Evolutionary conservation across 2,888 invertebrate genomes (phyloP).

Genomic region (Aleiodes testaceus): DNA sequence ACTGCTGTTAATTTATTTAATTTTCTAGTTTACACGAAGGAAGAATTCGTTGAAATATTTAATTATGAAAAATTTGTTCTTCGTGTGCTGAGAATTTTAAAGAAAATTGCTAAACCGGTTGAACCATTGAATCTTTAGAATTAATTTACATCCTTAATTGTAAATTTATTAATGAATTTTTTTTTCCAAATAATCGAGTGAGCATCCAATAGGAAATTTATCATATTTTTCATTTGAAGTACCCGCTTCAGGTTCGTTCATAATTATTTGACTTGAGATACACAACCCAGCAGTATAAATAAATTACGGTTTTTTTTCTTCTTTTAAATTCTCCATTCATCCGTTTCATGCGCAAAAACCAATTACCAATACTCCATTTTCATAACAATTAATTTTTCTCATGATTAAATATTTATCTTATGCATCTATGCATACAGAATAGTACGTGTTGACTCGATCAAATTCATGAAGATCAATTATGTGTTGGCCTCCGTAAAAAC

Average conservation of each 20-base stretch:
- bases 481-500: constrained; percentile 55
- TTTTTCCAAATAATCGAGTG: constrained; percentile 6
- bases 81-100: no score
- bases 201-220: constrained; percentile 13
- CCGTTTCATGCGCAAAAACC: constrained; percentile 50
- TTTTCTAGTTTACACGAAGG: no score
- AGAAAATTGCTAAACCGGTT: no score
- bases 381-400: constrained; percentile 28
- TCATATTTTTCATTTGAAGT: constrained; percentile 10
- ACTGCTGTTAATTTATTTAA: background rate
- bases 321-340: constrained; percentile 36
- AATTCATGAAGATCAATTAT: constrained; percentile 55
- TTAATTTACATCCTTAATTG: no score
- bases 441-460: constrained; percentile 63
- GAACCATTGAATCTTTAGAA: no score
- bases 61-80: no score
- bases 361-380: constrained; percentile 40
- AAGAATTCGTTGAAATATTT: no score
- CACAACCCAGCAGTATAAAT: constrained; percentile 63
- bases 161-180: background rate
- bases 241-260: constrained; percentile 20
- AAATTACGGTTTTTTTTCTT: constrained; percentile 44
- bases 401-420: constrained; percentile 55
- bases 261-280: constrained; percentile 52
- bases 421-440: constrained; percentile 57